Conservation (phyloP, 2,113 vertebrate species). For the Tautogolabrus adspersus region DNA sequence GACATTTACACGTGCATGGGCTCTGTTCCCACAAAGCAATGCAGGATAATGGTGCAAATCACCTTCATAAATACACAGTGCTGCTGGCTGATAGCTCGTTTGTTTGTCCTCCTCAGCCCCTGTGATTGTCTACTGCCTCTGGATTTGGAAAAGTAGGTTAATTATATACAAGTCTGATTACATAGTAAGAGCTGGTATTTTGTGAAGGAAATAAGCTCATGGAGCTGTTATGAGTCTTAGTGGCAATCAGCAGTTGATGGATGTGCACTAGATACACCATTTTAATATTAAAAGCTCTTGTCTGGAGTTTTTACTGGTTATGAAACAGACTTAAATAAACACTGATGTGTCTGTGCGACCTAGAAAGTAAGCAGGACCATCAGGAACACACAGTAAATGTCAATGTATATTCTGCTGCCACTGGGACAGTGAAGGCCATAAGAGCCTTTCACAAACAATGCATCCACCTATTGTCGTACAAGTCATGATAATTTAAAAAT, state of each 20-base stretch:
- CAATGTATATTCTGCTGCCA: too few species aligned
- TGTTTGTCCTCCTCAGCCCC: not conserved
- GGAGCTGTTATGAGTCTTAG: not conserved
- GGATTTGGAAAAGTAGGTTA: slow-evolving; percentile 29
- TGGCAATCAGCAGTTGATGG: not conserved
- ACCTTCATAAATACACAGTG: slow-evolving; percentile 10
- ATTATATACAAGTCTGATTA: slow-evolving; percentile 6
- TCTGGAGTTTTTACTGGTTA: not conserved
- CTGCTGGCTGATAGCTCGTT: not conserved
- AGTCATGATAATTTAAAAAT: too few species aligned
- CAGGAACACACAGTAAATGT: too few species aligned
- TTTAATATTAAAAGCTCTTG: slow-evolving; percentile 1
- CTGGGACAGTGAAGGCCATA: too few species aligned
- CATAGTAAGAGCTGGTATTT: not conserved
- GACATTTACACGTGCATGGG: slow-evolving; percentile 19
- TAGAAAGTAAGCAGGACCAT: not conserved
- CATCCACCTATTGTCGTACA: too few species aligned
- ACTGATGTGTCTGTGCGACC: not conserved
- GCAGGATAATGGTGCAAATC: slow-evolving; percentile 4
- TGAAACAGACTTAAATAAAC: not conserved
- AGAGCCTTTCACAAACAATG: too few species aligned
- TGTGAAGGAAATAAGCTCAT: not conserved
- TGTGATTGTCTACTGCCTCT: not conserved
- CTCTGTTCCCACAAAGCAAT: slow-evolving; percentile 21
- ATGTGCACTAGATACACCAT: not conserved